A percentile compares a stretch with the other conserved stretches of the same genome.
phyloP scores from a whole-genome alignment of 2,888 invertebrate genomes.

The Drosophila siamana region DNA sequence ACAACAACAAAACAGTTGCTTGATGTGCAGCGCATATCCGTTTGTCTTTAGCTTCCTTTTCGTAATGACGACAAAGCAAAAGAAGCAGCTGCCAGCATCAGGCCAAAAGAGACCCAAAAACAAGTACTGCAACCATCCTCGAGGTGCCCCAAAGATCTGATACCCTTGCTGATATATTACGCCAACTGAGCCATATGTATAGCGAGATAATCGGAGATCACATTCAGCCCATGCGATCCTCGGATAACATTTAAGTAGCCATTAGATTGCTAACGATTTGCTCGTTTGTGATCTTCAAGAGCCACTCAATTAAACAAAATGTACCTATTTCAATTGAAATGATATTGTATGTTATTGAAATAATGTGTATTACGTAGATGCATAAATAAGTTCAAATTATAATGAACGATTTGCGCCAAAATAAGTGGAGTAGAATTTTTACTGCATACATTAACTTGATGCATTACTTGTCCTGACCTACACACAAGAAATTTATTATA shows the following conservation, averaged over 20 bases:
- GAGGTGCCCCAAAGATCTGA: conserved; percentile 7
- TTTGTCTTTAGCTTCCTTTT: conserved; percentile 79
- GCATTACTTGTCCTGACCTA: too few relatives aligned
- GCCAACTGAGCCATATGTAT: not conserved
- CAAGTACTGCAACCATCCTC: conserved; percentile 1
- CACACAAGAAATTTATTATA: too few relatives aligned
- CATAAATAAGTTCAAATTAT: too few relatives aligned
- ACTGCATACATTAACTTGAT: too few relatives aligned
- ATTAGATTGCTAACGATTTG: not conserved
- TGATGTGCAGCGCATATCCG: conserved; percentile 77
- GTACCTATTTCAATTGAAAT: too few relatives aligned
- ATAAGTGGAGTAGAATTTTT: too few relatives aligned
- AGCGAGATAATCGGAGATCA: not conserved
- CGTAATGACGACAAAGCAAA: conserved; percentile 72
- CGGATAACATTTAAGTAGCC: not conserved
- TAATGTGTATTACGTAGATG: too few relatives aligned
- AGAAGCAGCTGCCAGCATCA: conserved; percentile 71
- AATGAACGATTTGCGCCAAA: too few relatives aligned
- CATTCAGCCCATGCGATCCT: not conserved
- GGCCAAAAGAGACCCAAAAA: conserved; percentile 26
- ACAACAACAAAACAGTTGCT: conserved; percentile 69
- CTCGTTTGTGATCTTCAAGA: not conserved
- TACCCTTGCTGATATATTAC: conserved; percentile 13
- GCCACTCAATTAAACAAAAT: not conserved
- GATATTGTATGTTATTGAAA: too few relatives aligned